Evolutionary conservation across 23 tunicate species (phyloP).

Genomic region (Oikopleura dioica): DNA sequence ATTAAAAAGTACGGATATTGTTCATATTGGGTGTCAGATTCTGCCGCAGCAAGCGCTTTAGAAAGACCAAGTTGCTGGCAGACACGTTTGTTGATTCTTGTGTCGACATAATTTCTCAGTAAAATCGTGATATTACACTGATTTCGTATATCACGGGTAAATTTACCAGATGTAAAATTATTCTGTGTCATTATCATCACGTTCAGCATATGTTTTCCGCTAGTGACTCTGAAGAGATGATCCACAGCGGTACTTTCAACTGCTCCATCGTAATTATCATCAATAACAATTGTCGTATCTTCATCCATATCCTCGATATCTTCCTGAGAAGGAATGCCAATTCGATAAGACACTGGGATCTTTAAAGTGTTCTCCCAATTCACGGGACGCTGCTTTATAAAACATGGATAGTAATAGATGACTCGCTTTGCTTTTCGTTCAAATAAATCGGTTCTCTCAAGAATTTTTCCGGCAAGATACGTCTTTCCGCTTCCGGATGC

Average conservation of each 20-base stretch:
- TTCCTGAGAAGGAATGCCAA: not conserved
- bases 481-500: not conserved
- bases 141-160: not conserved
- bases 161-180: not conserved
- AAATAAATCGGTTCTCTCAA: not conserved
- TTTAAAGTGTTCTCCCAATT: not conserved
- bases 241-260: not conserved
- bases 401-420: constrained; percentile 5
- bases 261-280: constrained; percentile 1
- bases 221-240: not conserved
- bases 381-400: not conserved
- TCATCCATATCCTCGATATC: too few species aligned
- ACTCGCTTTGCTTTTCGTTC: not conserved
- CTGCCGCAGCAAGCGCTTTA: not conserved
- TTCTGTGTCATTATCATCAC: constrained; percentile 8
- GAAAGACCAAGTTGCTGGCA: not conserved
- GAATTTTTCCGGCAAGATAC: not conserved
- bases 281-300: too few species aligned
- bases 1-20: constrained; percentile 5
- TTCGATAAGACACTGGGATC: not conserved
- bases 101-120: not conserved
- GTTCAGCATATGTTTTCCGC: not conserved
- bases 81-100: not conserved
- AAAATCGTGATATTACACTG: not conserved
- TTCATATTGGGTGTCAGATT: not conserved